Evolutionary conservation across 35 echinoderm and acorn worm species (phyloP), one percentile per base, ranked within the genome.

Genomic region (Apostichopus japonicus): DNA sequence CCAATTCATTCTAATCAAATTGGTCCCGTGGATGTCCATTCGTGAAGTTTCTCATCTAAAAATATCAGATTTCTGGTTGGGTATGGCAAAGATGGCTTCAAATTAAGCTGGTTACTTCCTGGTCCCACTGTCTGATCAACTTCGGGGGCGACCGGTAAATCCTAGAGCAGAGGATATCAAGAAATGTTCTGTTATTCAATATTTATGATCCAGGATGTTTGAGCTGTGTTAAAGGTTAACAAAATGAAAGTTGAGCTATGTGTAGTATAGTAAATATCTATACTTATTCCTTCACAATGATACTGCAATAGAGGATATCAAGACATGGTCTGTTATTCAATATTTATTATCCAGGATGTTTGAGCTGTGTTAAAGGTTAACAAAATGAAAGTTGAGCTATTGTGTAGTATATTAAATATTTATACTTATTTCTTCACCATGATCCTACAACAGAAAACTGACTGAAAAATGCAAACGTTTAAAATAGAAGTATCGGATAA

Each of bases 1-100:
- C n/a, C 33, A 44, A 44, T 44, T 44, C 33, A 44, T 44, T 44
- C 81, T 57, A 11, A 84, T 84, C 8, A 84, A 19, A 84, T n/a
- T 23, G 62, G 56, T 23, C 86, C 86, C 72, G 53, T 95, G 8
- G 87, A 24, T n/a, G 94, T 87, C 96, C 96, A 98, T 17, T 92
- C 92, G 23, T 92, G 61, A 17, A 98, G 83, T 24, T 90, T 92
- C 54, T 71, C 73, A 10, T 94, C 90, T 57, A 92, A 53, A 76
- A 98, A 98, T 6, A 94, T 53, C 0, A 98, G 75, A 57, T 95
- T 98, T 65, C 93, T 98, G 56, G 97, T 98, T 17, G 97, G 97
- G 44, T 86, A 93, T 6, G 97, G 95, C 58, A 98, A 77, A 57
- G 90, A 87, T n/a, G 93, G 94, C 7, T 95, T 78, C 6, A 52